These are phyloP conservation scores for Pammene aurita DNA, from an alignment of 2,888 invertebrate genomes.

Conservation along the genomic window DNA sequence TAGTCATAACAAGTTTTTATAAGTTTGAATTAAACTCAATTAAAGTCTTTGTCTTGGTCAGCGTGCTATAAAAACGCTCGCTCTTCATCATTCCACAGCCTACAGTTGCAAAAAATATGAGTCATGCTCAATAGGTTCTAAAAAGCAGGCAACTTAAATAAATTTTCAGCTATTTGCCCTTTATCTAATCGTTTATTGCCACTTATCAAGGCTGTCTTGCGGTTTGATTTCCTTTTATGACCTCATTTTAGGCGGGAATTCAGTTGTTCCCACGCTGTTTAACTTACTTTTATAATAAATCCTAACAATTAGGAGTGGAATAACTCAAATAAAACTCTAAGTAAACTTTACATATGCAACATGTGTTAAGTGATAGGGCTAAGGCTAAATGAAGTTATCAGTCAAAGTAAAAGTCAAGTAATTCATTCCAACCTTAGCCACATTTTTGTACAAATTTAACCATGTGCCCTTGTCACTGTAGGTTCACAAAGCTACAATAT, in stretches of 20 bases:
- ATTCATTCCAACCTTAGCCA: not conserved
- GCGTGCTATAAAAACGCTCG: not conserved
- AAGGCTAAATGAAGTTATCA: not conserved
- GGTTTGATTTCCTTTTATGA: constrained; percentile 10
- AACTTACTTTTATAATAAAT: not conserved
- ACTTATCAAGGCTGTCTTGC: constrained; percentile 19
- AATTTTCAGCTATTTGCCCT: not conserved
- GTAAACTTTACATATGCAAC: not conserved
- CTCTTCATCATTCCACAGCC: not conserved
- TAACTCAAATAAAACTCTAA: not conserved
- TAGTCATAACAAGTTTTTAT: not conserved
- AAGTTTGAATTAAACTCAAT: constrained; percentile 10
- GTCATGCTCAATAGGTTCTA: constrained; percentile 2
- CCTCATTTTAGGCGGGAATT: constrained; percentile 8
- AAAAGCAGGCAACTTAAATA: not conserved
- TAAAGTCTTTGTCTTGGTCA: not conserved
- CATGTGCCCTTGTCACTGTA: not conserved
- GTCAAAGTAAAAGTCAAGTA: constrained; percentile 8
- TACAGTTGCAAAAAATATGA: not conserved
- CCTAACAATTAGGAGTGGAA: not conserved
- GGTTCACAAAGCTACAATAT: not conserved
- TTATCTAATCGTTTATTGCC: constrained; percentile 22
- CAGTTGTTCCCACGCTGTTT: constrained; percentile 4
- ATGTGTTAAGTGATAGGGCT: not conserved
- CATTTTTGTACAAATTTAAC: not conserved